phyloP scores from a whole-genome alignment of 2,888 invertebrate genomes.

The Macrophya annulata region DNA sequence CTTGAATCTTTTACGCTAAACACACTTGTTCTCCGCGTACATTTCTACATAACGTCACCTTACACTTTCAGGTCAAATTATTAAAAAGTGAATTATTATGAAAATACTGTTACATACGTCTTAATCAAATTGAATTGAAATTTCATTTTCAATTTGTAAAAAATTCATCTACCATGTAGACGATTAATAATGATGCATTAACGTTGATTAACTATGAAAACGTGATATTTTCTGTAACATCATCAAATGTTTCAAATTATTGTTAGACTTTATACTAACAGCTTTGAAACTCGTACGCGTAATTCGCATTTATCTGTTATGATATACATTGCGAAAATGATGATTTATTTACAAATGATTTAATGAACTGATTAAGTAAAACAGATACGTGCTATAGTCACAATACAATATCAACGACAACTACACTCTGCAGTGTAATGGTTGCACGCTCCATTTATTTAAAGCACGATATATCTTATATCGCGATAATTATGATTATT shows the following conservation, averaged over 20 bases:
- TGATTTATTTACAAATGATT: constrained; percentile 71
- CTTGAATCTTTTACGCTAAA: not conserved
- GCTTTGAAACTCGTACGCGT: constrained; percentile 36
- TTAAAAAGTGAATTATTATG: constrained; percentile 40
- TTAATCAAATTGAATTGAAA: not conserved
- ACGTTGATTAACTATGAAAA: no score
- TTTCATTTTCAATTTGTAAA: not conserved
- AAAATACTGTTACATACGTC: constrained; percentile 38
- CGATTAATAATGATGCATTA: not conserved
- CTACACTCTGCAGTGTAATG: constrained; percentile 23
- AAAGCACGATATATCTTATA: constrained; percentile 6
- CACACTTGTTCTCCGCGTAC: constrained; percentile 38
- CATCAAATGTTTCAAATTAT: constrained; percentile 12
- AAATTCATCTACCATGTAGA: not conserved
- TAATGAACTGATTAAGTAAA: constrained; percentile 4
- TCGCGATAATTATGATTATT: not conserved
- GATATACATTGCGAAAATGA: constrained; percentile 57
- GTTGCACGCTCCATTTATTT: constrained; percentile 9
- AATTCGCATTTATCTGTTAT: constrained; percentile 13
- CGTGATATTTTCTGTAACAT: not conserved
- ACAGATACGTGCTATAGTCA: constrained; percentile 4
- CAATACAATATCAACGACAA: constrained; percentile 2
- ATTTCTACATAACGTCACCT: constrained; percentile 29
- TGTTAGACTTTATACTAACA: constrained; percentile 11
- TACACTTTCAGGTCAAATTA: constrained; percentile 39